Percentiles rank a stretch among this genome's conserved stretches.
Evolutionary conservation across 2,888 invertebrate genomes (phyloP).

Genomic region (Eupithecia insigniata): DNA sequence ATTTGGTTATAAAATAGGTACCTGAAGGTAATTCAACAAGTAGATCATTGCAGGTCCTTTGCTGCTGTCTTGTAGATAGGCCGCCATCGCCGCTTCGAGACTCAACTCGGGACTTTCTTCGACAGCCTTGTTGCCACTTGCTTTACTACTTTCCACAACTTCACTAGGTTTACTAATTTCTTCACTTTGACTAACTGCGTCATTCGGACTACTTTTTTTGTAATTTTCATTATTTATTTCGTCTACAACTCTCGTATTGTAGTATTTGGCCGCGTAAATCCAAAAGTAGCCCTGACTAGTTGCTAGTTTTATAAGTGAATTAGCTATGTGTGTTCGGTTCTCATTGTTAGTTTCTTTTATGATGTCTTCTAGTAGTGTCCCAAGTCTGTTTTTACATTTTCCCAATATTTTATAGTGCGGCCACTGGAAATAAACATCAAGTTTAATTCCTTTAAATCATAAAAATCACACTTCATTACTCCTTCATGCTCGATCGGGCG

Average conservation of each 20-base stretch:
- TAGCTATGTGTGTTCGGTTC: conserved; percentile 28
- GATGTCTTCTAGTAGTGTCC: conserved; percentile 48
- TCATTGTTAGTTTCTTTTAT: conserved; percentile 35
- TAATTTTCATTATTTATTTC: background rate
- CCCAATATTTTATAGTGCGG: conserved; percentile 56
- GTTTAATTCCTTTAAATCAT: conserved; percentile 12
- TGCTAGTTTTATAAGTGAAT: conserved; percentile 40
- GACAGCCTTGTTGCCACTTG: background rate
- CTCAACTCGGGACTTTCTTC: background rate
- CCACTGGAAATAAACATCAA: conserved; percentile 54
- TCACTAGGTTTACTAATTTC: conserved; percentile 16
- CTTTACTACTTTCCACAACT: background rate
- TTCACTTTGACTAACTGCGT: conserved; percentile 1
- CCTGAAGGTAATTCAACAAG: conserved; percentile 54
- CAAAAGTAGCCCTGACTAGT: conserved; percentile 58
- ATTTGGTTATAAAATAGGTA: conserved; percentile 28
- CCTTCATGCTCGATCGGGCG: no score
- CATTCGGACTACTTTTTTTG: conserved; percentile 4
- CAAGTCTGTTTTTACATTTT: conserved; percentile 48
- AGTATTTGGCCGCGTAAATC: conserved; percentile 52
- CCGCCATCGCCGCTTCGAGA: background rate
- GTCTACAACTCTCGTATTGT: conserved; percentile 28
- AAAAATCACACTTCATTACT: no score
- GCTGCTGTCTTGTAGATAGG: background rate
- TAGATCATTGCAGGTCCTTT: conserved; percentile 63